Conservation (phyloP, 2,888 invertebrate genomes). For the Onthophagus sagittarius region DNA sequence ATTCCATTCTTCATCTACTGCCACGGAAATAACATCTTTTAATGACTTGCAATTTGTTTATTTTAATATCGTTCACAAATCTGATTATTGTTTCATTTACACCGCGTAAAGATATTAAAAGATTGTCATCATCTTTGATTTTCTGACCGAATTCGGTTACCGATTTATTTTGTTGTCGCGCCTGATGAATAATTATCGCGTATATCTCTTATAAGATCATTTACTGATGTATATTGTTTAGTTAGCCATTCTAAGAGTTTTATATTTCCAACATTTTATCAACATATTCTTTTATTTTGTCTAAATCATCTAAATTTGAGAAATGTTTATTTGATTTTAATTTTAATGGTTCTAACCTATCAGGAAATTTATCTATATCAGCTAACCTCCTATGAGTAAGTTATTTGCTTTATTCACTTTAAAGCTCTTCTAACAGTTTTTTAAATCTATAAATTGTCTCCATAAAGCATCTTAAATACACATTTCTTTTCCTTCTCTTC, state of each 20-base stretch:
- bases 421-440: too few relatives aligned
- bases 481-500: too few relatives aligned
- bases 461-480: too few relatives aligned
- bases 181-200: constrained; percentile 10
- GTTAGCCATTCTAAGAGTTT: not conserved
- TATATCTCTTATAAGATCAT: too few relatives aligned
- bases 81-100: not conserved
- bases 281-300: not conserved
- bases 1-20: not conserved
- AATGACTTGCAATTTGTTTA: not conserved
- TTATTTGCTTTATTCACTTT: too few relatives aligned
- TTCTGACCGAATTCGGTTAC: not conserved
- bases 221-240: too few relatives aligned
- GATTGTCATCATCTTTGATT: not conserved
- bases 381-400: not conserved
- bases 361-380: not conserved
- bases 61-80: not conserved
- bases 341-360: not conserved
- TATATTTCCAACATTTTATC: not conserved
- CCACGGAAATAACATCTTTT: not conserved
- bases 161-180: constrained; percentile 3
- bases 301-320: not conserved
- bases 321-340: not conserved
- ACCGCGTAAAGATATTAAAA: not conserved
- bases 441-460: too few relatives aligned